Percentiles rank a stretch among this genome's conserved stretches.
Conservation (phyloP, 2,113 vertebrate species). For the Apodemus sylvaticus region DNA sequence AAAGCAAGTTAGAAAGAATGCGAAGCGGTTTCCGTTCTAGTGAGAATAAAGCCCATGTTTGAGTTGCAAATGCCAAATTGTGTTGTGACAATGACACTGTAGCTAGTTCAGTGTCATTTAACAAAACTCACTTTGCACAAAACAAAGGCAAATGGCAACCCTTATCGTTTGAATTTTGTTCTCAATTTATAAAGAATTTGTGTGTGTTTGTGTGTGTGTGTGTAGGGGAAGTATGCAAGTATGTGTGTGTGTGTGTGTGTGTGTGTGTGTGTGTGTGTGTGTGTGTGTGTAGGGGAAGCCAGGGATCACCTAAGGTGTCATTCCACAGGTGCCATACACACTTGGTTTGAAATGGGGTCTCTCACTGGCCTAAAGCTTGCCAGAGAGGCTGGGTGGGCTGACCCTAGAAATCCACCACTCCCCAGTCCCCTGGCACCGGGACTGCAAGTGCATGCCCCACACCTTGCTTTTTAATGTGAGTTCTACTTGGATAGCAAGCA, state of each 20-base stretch:
- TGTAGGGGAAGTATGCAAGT: background rate
- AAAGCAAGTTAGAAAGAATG: background rate
- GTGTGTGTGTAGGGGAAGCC: background rate
- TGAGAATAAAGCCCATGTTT: background rate
- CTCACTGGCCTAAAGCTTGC: background rate
- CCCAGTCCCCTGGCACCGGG: background rate
- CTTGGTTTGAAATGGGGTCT: background rate
- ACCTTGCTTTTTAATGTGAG: background rate
- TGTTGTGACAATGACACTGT: background rate
- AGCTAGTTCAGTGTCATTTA: background rate
- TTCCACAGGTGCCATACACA: background rate
- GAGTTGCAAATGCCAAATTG: background rate
- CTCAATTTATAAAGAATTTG: background rate
- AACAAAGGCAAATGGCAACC: background rate
- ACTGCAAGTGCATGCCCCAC: no score
- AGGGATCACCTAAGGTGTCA: background rate
- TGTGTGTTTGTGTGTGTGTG: no score
- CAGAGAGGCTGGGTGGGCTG: background rate
- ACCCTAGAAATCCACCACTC: background rate
- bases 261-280: background rate
- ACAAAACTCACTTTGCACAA: background rate
- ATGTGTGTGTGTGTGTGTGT: background rate
- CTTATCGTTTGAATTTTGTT: slow-evolving; percentile 1
- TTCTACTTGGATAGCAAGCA: background rate
- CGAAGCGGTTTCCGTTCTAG: background rate